These are phyloP conservation scores for Melanotaenia duboulayi DNA, from an alignment of 2,113 vertebrate species.

Conservation along the genomic window DNA sequence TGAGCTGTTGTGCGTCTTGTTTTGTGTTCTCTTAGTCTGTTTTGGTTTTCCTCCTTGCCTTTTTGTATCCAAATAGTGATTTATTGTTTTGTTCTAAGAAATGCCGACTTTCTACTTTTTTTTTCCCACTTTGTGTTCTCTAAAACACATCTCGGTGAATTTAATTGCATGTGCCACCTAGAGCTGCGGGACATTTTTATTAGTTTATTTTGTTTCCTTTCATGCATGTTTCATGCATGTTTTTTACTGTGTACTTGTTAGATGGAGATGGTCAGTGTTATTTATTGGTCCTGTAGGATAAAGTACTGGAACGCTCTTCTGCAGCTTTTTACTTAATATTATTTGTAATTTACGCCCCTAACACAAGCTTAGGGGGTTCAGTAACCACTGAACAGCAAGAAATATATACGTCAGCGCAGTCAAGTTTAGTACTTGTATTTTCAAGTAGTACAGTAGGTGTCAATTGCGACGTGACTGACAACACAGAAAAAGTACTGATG, in stretches of 20 bases:
- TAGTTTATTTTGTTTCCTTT: conserved; percentile 3
- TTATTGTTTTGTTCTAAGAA: conserved; percentile 31
- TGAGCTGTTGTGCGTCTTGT: background rate
- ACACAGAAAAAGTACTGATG: background rate
- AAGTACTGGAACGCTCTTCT: background rate
- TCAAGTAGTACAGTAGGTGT: background rate
- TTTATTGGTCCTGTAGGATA: background rate
- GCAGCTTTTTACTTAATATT: background rate
- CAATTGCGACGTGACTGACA: background rate
- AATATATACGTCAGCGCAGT: background rate
- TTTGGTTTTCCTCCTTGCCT: background rate
- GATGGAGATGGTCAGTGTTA: background rate
- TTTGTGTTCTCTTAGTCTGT: background rate
- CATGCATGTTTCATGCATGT: no score
- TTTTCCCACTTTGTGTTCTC: conserved; percentile 9
- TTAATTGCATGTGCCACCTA: conserved; percentile 37
- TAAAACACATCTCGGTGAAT: conserved; percentile 16
- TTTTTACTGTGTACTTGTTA: background rate
- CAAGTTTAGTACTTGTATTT: background rate
- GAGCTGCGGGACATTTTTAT: background rate
- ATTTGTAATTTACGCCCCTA: background rate
- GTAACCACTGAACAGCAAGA: background rate
- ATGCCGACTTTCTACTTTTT: conserved; percentile 14
- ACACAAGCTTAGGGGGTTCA: background rate
- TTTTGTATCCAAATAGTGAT: conserved; percentile 14